These are phyloP conservation scores for Myotis daubentonii DNA, from an alignment of 2,797 vertebrate species.

Conservation along the genomic window DNA sequence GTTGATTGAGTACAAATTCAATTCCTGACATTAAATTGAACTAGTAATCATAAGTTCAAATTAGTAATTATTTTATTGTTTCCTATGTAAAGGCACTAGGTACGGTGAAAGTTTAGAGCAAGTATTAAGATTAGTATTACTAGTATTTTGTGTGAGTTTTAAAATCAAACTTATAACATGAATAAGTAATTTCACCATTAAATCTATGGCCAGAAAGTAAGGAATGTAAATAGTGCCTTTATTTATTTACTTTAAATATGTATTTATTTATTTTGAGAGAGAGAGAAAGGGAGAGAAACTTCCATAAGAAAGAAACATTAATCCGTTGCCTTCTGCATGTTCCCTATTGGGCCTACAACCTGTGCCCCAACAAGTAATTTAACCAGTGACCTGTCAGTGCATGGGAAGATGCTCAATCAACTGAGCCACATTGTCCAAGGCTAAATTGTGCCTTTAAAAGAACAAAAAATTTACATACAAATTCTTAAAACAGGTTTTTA, in stretches of 20 bases:
- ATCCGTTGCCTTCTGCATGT: neutral
- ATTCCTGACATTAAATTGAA: neutral
- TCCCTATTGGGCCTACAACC: neutral
- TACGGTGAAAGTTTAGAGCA: neutral
- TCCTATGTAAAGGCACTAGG: neutral
- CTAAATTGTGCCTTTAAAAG: conserved; percentile 20
- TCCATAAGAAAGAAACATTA: neutral
- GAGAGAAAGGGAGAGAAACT: neutral
- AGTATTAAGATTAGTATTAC: neutral
- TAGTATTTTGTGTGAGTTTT: conserved; percentile 11
- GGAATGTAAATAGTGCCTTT: neutral
- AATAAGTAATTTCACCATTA: neutral
- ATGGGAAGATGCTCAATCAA: neutral
- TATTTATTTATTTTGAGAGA: neutral
- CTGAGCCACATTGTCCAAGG: neutral
- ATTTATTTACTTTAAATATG: neutral
- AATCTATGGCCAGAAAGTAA: neutral
- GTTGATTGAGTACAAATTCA: conserved; percentile 6
- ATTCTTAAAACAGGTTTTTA: neutral
- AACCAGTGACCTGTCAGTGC: neutral
- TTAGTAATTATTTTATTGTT: conserved; percentile 11
- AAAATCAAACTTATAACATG: conserved; percentile 28
- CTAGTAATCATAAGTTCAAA: neutral
- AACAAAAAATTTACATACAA: neutral
- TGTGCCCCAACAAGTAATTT: neutral